Evolutionary conservation across 2,888 invertebrate genomes (phyloP).

Genomic region (Eristalis intricaria): DNA sequence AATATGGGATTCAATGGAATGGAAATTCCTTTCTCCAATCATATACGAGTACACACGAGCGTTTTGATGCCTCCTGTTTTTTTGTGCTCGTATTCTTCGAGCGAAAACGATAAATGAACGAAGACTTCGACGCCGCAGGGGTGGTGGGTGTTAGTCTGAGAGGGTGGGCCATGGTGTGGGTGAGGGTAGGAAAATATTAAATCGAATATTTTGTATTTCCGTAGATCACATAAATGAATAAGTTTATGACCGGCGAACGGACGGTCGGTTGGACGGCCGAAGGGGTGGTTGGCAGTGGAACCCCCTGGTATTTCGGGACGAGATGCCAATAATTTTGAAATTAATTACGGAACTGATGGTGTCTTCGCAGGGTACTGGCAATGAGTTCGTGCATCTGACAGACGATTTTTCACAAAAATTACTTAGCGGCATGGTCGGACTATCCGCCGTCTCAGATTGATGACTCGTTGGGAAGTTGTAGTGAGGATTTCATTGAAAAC

Average conservation of each 20-base stretch:
- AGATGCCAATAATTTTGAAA: not conserved
- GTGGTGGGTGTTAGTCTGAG: constrained; percentile 21
- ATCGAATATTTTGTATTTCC: constrained; percentile 36
- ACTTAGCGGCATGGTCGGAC: not conserved
- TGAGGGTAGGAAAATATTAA: constrained; percentile 22
- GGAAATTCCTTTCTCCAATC: constrained; percentile 78
- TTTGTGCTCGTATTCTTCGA: constrained; percentile 39
- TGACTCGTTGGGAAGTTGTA: not conserved
- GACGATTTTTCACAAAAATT: not conserved
- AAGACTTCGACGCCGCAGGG: constrained; percentile 27
- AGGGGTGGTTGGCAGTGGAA: not conserved
- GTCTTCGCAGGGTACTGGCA: not conserved
- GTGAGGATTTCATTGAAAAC: no score
- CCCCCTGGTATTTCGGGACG: not conserved
- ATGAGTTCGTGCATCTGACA: not conserved
- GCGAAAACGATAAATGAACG: constrained; percentile 52
- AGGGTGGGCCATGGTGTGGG: not conserved
- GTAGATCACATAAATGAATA: not conserved
- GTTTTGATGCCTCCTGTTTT: constrained; percentile 63
- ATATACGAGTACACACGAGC: constrained; percentile 73
- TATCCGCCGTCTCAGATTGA: not conserved
- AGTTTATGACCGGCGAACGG: not conserved
- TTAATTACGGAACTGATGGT: not conserved
- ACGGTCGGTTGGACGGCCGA: not conserved
- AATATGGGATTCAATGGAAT: constrained; percentile 81